Evolutionary conservation across 1,140 invertebrate genomes (phyloP).

Genomic region (Vanessa tameamea): DNA sequence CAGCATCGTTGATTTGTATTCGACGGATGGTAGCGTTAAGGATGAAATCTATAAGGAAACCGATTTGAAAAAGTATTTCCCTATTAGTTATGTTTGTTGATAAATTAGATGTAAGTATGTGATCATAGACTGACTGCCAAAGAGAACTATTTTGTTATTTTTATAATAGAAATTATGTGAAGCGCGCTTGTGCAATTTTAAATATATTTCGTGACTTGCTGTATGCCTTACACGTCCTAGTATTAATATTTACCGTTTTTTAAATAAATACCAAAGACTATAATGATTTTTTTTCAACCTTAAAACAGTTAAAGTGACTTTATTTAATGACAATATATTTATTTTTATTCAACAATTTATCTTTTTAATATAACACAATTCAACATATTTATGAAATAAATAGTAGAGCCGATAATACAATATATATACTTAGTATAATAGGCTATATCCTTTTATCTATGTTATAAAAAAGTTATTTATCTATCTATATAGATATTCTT

Average conservation of each 20-base stretch:
- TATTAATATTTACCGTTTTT: slow-evolving; percentile 9
- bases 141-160: slow-evolving; percentile 64
- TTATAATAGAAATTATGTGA: slow-evolving; percentile 17
- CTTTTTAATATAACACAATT: too few relatives aligned
- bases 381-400: too few relatives aligned
- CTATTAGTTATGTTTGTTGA: slow-evolving; percentile 51
- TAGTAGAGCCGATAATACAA: too few relatives aligned
- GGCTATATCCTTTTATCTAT: too few relatives aligned
- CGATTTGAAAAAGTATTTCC: slow-evolving; percentile 66
- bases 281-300: background rate
- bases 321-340: too few relatives aligned
- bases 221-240: background rate
- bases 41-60: slow-evolving; percentile 46
- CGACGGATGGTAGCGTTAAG: slow-evolving; percentile 35
- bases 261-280: slow-evolving; percentile 4
- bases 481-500: too few relatives aligned
- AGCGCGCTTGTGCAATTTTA: slow-evolving; percentile 10
- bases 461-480: too few relatives aligned
- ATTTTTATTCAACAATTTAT: too few relatives aligned
- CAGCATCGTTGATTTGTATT: slow-evolving; percentile 41
- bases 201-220: background rate
- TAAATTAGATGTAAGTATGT: slow-evolving; percentile 13
- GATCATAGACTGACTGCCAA: slow-evolving; percentile 61
- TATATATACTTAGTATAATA: too few relatives aligned
- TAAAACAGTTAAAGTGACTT: background rate